Evolutionary conservation across 2,888 invertebrate genomes (phyloP), one percentile per base, ranked within the genome.

Genomic region (Idaea biselata): DNA sequence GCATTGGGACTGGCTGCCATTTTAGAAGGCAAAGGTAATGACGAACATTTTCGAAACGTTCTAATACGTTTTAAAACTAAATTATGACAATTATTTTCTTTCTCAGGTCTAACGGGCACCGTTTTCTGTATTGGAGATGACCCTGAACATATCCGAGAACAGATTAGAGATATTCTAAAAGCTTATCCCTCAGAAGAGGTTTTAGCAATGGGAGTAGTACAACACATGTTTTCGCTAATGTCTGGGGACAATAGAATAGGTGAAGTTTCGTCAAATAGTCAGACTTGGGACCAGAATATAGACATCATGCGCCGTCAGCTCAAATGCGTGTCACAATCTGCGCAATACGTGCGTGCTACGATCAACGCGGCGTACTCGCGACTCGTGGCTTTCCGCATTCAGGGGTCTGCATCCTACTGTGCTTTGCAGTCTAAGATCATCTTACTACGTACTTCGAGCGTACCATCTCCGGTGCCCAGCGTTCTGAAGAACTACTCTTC

Each of bases 1-100:
- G 83, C 81, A 11, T 64, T 87, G n/a, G 83, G 84, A 68, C 69
- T 86, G 59, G 82, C 82, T 3, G 70, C 78, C 6, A 73, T 82
- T 59, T 69, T 86, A 6, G 87, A 86, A 75, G 65, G 73, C 6
- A 65, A 75, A n/a, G 86, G 86, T 86, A 71, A 65, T 60, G 14
- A 14, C 11, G 2, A 44, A 44, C 14, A 11, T 44, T 18, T 32
- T 44, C 18, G 1, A 54, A 17, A 31, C 25, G 17, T 4, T 17
- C 32, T 59, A 17, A 59, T 31, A 44, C 6, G 16, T 32, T 44
- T 4, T 60, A 14, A 7, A 5, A 16, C 11, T 58, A 6, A n/a
- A 60, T 18, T 54, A 18, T 44, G 53, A 58, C 33, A 31, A 44
- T 11, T 17, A 16, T 18, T 18, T 63, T n/a, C 62, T 18, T 56